phyloP scores from a whole-genome alignment of 2,888 invertebrate species.

The Caenorhabditis afra region DNA sequence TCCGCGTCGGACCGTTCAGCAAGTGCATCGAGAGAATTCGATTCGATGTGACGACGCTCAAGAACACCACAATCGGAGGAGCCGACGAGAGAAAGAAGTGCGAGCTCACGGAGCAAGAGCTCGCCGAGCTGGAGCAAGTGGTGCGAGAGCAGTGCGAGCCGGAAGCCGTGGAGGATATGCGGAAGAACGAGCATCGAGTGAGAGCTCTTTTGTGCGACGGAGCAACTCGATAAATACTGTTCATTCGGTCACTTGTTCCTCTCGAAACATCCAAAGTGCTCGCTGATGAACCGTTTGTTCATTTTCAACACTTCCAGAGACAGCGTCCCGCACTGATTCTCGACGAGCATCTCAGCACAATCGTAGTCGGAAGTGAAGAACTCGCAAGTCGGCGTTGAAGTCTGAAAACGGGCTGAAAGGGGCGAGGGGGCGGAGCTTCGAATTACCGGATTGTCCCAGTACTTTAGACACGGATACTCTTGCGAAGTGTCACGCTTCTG shows the following conservation, averaged over 20 bases:
- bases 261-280: constrained; percentile 23
- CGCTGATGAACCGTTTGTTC: constrained; percentile 16
- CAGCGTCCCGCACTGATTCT: constrained; percentile 25
- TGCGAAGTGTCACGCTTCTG: neutral
- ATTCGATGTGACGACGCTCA: constrained; percentile 25
- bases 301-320: constrained; percentile 13
- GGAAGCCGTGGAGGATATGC: constrained; percentile 15
- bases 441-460: constrained; percentile 30
- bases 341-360: constrained; percentile 27
- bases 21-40: constrained; percentile 27
- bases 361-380: constrained; percentile 32
- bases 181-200: constrained; percentile 22
- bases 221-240: constrained; percentile 2
- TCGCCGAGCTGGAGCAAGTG: constrained; percentile 23
- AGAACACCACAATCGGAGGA: constrained; percentile 2
- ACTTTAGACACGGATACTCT: constrained; percentile 34
- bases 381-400: constrained; percentile 26
- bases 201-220: neutral
- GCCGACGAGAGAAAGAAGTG: constrained; percentile 12
- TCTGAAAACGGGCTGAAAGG: constrained; percentile 2
- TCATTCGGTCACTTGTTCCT: neutral
- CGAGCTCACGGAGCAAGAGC: constrained; percentile 15
- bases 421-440: neutral
- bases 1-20: constrained; percentile 36
- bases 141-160: constrained; percentile 16